Evolutionary conservation across 2,888 invertebrate species (phyloP).

Genomic region (Sinhomidia bicolor): DNA sequence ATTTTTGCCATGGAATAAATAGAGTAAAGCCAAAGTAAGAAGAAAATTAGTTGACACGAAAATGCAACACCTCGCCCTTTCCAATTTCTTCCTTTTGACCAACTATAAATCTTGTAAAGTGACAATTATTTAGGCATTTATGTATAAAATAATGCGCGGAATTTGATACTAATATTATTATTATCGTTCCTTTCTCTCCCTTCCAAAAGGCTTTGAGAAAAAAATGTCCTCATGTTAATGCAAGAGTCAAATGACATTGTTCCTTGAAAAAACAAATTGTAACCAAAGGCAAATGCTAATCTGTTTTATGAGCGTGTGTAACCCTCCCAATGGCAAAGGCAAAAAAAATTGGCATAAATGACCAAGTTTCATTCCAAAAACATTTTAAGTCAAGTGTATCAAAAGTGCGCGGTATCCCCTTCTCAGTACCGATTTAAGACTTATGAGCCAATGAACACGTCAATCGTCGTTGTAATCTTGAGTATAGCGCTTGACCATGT

Average conservation of each 20-base stretch:
- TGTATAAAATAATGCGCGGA: constrained; percentile 37
- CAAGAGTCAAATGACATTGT: constrained; percentile 56
- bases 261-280: constrained; percentile 39
- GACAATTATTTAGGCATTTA: constrained; percentile 44
- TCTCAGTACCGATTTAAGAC: constrained; percentile 21
- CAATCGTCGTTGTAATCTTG: background rate
- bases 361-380: constrained; percentile 16
- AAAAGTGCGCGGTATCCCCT: constrained; percentile 1
- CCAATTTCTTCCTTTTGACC: constrained; percentile 65
- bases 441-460: background rate
- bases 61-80: constrained; percentile 50
- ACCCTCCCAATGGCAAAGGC: constrained; percentile 37
- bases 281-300: constrained; percentile 33
- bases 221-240: constrained; percentile 31
- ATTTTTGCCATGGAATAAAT: too few species aligned
- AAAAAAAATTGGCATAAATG: constrained; percentile 26
- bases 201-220: constrained; percentile 27
- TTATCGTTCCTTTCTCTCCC: constrained; percentile 54
- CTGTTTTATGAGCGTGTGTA: constrained; percentile 23
- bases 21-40: background rate
- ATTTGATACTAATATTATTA: constrained; percentile 36
- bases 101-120: constrained; percentile 56
- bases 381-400: constrained; percentile 6
- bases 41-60: constrained; percentile 49
- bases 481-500: too few species aligned